phyloP scores from a whole-genome alignment of 2,797 vertebrate species.

The Spea hammondii region DNA sequence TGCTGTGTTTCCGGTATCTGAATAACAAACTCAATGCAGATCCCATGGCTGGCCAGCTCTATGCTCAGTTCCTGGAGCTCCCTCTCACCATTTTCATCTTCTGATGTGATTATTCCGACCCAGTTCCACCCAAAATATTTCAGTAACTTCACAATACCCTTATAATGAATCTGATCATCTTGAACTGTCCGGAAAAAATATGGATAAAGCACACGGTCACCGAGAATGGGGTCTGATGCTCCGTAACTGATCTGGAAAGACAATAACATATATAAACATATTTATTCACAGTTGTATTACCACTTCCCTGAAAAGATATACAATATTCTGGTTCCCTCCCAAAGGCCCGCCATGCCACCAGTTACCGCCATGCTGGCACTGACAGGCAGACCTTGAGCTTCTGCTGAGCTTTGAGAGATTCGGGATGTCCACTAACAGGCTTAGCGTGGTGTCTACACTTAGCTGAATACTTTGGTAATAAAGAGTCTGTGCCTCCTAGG shows the following conservation, averaged over 20 bases:
- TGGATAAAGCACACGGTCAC: neutral
- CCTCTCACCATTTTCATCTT: neutral
- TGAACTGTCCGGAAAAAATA: neutral
- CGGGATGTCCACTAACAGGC: too few species aligned
- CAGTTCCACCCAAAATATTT: slow-evolving; percentile 24
- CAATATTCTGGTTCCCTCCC: too few species aligned
- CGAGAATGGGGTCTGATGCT: neutral
- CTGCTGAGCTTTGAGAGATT: too few species aligned
- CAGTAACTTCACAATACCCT: neutral
- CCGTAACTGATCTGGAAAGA: slow-evolving; percentile 10
- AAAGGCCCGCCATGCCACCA: too few species aligned
- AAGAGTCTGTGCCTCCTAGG: too few species aligned
- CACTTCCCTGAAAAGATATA: too few species aligned
- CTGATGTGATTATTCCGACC: slow-evolving; percentile 13
- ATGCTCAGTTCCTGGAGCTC: neutral
- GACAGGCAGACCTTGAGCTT: too few species aligned
- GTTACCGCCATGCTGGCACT: too few species aligned
- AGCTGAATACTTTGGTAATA: too few species aligned
- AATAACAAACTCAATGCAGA: slow-evolving; percentile 23
- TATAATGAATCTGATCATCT: neutral
- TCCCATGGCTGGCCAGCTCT: neutral
- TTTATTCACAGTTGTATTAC: neutral
- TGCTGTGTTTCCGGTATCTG: neutral
- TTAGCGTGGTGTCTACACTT: too few species aligned
- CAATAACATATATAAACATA: neutral